A percentile compares a stretch with the other conserved stretches of the same genome.
Evolutionary conservation across 1,140 invertebrate genomes (phyloP).

Genomic region (Epicauta chinensis): DNA sequence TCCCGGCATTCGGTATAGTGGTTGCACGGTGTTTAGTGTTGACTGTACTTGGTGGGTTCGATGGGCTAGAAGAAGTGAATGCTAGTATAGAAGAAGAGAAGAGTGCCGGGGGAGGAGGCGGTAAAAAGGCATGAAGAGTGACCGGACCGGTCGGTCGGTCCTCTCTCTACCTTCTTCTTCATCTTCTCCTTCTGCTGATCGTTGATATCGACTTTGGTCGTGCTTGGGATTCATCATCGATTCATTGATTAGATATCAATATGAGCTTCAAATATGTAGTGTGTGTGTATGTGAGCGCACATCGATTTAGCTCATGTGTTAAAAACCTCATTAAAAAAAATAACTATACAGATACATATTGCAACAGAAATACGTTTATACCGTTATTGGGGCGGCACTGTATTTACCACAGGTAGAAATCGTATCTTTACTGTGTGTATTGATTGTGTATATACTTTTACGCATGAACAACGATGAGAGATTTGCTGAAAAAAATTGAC

Average conservation of each 20-base stretch:
- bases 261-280: conserved; percentile 32
- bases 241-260: conserved; percentile 38
- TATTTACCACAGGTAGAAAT: too few species aligned
- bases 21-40: conserved; percentile 14
- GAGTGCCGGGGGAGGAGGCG: not conserved
- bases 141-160: conserved; percentile 24
- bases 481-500: not conserved
- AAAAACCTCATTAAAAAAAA: conserved; percentile 31
- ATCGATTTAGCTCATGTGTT: conserved; percentile 29
- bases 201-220: conserved; percentile 20
- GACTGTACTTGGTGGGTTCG: conserved; percentile 18
- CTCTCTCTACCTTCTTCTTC: not conserved
- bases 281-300: conserved; percentile 16
- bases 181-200: conserved; percentile 6
- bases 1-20: too few species aligned
- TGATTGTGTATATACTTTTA: conserved; percentile 1
- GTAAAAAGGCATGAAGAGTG: conserved; percentile 15
- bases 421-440: too few species aligned
- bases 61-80: conserved; percentile 6
- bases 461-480: conserved; percentile 11
- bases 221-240: conserved; percentile 32
- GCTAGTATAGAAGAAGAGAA: too few species aligned
- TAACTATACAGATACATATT: too few species aligned
- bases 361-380: too few species aligned
- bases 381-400: too few species aligned